A percentile compares a stretch with the other conserved stretches of the same genome.
Evolutionary conservation across 2,113 vertebrate genomes (phyloP).

Genomic region (Nothoprocta perdicaria): DNA sequence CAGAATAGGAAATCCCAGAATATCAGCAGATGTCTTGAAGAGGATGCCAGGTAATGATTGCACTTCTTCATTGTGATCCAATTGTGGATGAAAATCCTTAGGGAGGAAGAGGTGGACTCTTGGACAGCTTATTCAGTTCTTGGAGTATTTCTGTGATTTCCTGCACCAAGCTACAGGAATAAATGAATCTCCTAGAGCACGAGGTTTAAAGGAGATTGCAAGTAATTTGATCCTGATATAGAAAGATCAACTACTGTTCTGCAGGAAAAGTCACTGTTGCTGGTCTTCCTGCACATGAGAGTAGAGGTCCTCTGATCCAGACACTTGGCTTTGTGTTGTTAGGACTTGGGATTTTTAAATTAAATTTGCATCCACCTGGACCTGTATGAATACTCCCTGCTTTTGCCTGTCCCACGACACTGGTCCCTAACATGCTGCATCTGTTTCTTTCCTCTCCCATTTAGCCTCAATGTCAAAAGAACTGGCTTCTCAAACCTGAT

Average conservation of each 20-base stretch:
- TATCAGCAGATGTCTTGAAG: no score
- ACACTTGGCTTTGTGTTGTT: background rate
- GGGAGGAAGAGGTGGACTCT: background rate
- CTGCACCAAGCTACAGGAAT: background rate
- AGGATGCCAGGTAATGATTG: background rate
- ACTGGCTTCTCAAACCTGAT: background rate
- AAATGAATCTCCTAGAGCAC: background rate
- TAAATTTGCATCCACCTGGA: background rate
- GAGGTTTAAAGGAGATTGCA: background rate
- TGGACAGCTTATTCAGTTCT: background rate
- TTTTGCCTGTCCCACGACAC: background rate
- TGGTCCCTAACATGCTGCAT: fast-evolving
- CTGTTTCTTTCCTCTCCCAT: background rate
- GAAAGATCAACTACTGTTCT: background rate
- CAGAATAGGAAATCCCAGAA: background rate
- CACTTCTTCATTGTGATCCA: background rate
- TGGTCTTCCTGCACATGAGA: background rate
- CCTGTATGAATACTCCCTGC: background rate
- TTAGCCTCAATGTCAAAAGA: background rate
- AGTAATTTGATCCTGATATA: background rate
- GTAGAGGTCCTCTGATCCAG: background rate
- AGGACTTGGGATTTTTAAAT: background rate
- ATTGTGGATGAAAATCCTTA: background rate
- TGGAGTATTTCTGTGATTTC: background rate
- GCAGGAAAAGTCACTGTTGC: background rate